Conservation (phyloP, 2,797 vertebrate species). For the Chelmon rostratus region DNA sequence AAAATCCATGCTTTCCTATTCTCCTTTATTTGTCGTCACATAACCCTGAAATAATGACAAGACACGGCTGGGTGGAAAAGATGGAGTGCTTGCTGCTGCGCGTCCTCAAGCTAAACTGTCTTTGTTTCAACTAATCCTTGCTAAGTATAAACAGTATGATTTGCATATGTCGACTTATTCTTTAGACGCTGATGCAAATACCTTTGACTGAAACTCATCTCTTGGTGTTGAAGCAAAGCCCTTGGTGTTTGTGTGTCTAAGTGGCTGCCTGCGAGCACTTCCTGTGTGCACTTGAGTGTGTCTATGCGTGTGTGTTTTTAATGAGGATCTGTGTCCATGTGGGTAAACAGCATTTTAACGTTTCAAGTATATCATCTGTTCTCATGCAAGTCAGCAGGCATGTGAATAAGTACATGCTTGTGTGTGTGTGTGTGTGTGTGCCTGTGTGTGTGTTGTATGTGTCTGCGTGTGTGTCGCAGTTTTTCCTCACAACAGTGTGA, state of each 20-base stretch:
- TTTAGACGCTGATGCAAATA: constrained; percentile 78
- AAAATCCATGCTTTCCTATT: constrained; percentile 36
- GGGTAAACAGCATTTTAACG: constrained; percentile 24
- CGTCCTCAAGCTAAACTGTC: constrained; percentile 74
- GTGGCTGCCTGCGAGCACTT: constrained; percentile 47
- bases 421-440: constrained; percentile 14
- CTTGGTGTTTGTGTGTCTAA: constrained; percentile 51
- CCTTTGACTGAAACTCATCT: constrained; percentile 78
- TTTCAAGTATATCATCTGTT: constrained; percentile 47
- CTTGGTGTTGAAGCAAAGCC: constrained; percentile 62
- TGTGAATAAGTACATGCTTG: constrained; percentile 27
- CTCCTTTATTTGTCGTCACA: constrained; percentile 49
- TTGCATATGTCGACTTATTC: constrained; percentile 80
- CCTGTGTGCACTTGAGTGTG: constrained; percentile 22
- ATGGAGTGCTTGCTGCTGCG: constrained; percentile 58
- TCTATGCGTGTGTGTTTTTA: constrained; percentile 21
- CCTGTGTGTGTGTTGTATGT: constrained; percentile 9
- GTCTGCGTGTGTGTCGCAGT: constrained; percentile 12
- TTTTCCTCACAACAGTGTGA: constrained; percentile 61
- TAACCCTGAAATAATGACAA: constrained; percentile 69
- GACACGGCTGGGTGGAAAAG: constrained; percentile 43
- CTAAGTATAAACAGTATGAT: constrained; percentile 76
- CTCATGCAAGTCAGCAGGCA: constrained; percentile 34
- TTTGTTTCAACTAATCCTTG: constrained; percentile 81
- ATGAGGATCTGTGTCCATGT: constrained; percentile 26